Evolutionary conservation across 2,888 invertebrate species (phyloP), one percentile per base, ranked within the genome.

Genomic region (Molorchus minor): DNA sequence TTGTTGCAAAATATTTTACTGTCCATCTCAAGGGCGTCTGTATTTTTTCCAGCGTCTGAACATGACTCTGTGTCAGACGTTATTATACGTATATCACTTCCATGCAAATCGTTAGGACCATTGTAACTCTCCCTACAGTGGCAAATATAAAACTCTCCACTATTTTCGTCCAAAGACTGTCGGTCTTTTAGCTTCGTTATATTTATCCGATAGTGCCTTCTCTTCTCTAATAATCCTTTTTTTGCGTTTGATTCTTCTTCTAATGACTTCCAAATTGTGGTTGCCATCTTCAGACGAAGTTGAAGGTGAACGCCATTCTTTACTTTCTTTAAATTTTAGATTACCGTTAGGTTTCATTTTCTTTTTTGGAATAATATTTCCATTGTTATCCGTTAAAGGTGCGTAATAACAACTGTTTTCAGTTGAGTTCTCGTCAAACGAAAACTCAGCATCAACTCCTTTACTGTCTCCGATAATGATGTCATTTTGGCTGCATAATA

Each of bases 51-150:
- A 19, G 68, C 67, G 33, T 73, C 72, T 0, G 74, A 73, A 29
- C 70, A 70, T 7, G 73, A 71, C 56, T 73, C 74, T 17, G 75
- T 75, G 46, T 74, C 75, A 2, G 74, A 73, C 0, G 68, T 65
- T 15, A 71, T 44, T 46, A 67, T 67, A 21, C 62, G 56, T 36
- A 62, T 46, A 35, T 67, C 63, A 13, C 57, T 54, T 56, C 51
- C 61, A 47, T 65, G 56, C 20, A 49, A 25, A 19, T 25, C 35
- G 8, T 46, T 35, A 7, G 38, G 35, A n/a, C 57, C 36, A 25
- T 30, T 41, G 16, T 53, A 21, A 19, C 61, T 62, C 21, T 69
- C 68, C 52, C 62, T 63, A 38, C 71, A 71, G 35, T 65, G 57
- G 25, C 71, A 70, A 10, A 66, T 59, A 46, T 72, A 72, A 58